These are phyloP conservation scores for Taxidea taxus DNA, from an alignment of 2,113 vertebrate genomes.

Conservation along the genomic window DNA sequence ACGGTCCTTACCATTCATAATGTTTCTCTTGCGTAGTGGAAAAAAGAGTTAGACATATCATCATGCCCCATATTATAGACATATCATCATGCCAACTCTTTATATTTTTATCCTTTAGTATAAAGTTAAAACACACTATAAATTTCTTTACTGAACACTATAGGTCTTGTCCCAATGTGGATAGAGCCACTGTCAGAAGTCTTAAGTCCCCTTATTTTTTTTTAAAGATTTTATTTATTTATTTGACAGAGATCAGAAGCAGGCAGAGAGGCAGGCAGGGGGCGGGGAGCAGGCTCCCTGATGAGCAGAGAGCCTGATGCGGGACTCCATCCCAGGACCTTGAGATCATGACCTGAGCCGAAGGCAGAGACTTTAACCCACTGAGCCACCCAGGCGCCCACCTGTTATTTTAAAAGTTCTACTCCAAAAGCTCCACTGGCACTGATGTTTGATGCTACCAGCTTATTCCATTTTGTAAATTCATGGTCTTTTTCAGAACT, in stretches of 20 bases:
- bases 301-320: too few species aligned
- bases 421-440: not conserved
- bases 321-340: too few species aligned
- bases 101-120: not conserved
- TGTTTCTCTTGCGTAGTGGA: constrained; percentile 38
- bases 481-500: not conserved
- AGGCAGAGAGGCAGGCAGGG: too few species aligned
- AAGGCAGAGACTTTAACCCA: too few species aligned
- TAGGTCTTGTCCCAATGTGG: not conserved
- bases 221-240: too few species aligned
- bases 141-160: not conserved
- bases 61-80: not conserved
- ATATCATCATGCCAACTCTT: not conserved
- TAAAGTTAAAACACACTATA: not conserved
- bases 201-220: too few species aligned
- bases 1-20: not conserved
- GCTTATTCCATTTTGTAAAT: constrained; percentile 25
- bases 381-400: too few species aligned
- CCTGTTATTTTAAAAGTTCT: not conserved
- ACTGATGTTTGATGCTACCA: not conserved
- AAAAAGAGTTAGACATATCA: constrained; percentile 14
- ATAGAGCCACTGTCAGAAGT: not conserved
- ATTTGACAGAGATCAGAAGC: too few species aligned
- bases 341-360: too few species aligned
- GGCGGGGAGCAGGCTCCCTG: too few species aligned